A percentile compares a stretch with the other conserved stretches of the same genome.
phyloP scores from a whole-genome alignment of 2,113 vertebrate genomes.

The Mohoua ochrocephala region DNA sequence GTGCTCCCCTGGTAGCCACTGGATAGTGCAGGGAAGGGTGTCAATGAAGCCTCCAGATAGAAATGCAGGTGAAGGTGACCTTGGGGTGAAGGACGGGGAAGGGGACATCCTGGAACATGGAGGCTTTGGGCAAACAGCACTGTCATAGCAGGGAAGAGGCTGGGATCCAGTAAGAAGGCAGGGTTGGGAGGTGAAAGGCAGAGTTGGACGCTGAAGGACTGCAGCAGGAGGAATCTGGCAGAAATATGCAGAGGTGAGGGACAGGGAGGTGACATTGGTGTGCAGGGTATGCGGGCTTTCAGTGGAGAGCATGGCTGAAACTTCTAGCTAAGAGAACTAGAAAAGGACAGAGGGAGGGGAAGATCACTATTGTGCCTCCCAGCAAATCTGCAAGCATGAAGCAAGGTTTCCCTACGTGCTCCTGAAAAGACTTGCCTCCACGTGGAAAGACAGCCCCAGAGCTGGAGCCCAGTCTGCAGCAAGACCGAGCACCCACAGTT shows the following conservation, averaged over 20 bases:
- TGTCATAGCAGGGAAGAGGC: background rate
- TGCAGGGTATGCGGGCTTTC: background rate
- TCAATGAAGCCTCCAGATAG: background rate
- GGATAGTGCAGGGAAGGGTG: background rate
- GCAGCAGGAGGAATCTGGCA: background rate
- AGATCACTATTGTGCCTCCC: background rate
- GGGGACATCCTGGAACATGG: background rate
- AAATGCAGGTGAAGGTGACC: background rate
- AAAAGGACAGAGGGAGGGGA: background rate
- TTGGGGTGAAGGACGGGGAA: background rate
- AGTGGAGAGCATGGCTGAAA: background rate
- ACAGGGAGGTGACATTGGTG: accelerated
- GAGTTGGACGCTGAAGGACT: background rate
- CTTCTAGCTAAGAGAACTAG: background rate
- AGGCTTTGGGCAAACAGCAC: background rate
- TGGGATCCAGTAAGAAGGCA: background rate
- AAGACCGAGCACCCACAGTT: background rate
- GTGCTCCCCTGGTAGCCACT: background rate
- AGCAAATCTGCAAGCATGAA: background rate
- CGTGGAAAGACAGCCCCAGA: background rate
- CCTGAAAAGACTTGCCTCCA: accelerated
- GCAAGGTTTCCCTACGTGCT: background rate
- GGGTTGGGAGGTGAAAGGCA: background rate
- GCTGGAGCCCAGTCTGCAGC: background rate
- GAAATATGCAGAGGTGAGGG: background rate